These are phyloP conservation scores for Gorsachius goisagi DNA, from an alignment of 2,113 vertebrate genomes.

Conservation along the genomic window DNA sequence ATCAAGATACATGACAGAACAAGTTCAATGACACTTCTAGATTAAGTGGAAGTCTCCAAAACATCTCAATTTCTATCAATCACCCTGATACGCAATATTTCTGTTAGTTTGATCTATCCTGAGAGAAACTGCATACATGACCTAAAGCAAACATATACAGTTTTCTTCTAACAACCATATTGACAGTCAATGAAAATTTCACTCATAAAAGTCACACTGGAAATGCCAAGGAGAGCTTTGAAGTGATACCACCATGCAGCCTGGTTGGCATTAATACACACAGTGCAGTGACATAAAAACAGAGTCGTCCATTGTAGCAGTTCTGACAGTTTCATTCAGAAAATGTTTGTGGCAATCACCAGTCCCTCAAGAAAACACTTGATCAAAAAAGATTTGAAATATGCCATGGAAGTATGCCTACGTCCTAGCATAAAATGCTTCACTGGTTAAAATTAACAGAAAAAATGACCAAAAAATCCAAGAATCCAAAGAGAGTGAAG, in stretches of 20 bases:
- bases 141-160: rapidly evolving
- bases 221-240: not conserved
- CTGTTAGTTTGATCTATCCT: not conserved
- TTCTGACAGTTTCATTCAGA: not conserved
- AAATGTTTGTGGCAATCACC: not conserved
- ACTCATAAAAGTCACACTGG: not conserved
- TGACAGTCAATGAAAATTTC: not conserved
- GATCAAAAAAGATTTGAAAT: not conserved
- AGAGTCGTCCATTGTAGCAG: not conserved
- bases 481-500: not conserved
- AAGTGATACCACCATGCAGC: not conserved
- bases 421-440: not conserved
- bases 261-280: not conserved
- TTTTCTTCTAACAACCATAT: not conserved
- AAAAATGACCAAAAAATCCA: not conserved
- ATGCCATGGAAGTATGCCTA: not conserved
- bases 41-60: not conserved
- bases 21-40: not conserved
- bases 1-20: not conserved
- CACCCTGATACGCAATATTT: not conserved
- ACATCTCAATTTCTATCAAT: not conserved
- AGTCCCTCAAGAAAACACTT: not conserved
- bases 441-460: not conserved
- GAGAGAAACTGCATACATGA: not conserved
- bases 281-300: not conserved